Base-by-base conservation (phyloP, 2,888 invertebrate genomes). In the Smittia sp. region DNA sequence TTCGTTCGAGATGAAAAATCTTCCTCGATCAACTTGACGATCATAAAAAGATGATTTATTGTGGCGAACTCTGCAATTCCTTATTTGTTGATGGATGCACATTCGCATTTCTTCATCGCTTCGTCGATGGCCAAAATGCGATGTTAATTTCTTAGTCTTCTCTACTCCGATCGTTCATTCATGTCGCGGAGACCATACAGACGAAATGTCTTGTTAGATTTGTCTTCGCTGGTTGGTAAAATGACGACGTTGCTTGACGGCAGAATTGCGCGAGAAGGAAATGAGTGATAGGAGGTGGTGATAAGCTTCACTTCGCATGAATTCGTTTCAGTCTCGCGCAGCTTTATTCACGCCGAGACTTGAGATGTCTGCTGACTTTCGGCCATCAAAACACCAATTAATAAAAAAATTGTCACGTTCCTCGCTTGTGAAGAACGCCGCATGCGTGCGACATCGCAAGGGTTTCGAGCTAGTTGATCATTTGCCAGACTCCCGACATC, bases 91-190 rank as follows among this genome's bases (percentile, higher is more conserved):
- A 58, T 58, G 58, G 58, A 58, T 58, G 58, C 58, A 58, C 58
- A 58, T 58, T 46, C 46, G 22, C 18, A 58, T 58, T 22, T 22
- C 58, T 58, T 58, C 58, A 20, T n/a, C 52, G 9, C 15, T 4
- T 52, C 2, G 7, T 9, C 58, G 58, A 58, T 58, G 58, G 7
- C 69, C 69, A 70, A 22, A 70, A 70, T n/a, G 25, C 54, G 9
- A 70, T 70, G 69, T 27, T 52, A 70, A 70, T 70, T 70, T 70
- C 11, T 18, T 46, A 6, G 41, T 69, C 25, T 67, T 18, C 62
- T 62, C 65, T 65, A n/a, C 24, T 15, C 20, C 22, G 20, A 22
- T 62, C 62, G 20, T 27, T 65, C 18, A 65, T 9, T 25, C 22
- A 58, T 58, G 58, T 58, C 58, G 58, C 22, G 18, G 1, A 58